A percentile compares a stretch with the other conserved stretches of the same genome.
These are phyloP conservation scores for Frieseomelitta varia DNA, from an alignment of 1,140 invertebrate species.

Conservation along the genomic window DNA sequence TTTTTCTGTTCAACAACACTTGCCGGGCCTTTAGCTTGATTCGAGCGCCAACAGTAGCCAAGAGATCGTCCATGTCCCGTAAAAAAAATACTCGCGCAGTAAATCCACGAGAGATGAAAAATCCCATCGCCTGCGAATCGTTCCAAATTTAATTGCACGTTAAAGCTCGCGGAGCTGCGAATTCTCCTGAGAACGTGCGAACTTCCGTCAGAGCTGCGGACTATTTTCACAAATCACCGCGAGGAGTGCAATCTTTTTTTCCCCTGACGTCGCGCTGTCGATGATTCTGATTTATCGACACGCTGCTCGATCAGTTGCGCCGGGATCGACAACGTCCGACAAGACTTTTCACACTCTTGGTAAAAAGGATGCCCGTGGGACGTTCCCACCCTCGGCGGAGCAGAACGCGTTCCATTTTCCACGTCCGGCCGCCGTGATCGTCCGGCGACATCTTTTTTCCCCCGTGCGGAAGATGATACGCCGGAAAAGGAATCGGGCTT, in stretches of 20 bases:
- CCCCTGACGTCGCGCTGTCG: neutral
- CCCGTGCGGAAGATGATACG: conserved; percentile 45
- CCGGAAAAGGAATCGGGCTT: conserved; percentile 16
- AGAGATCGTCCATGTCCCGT: too few relatives aligned
- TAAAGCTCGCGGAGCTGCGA: too few relatives aligned
- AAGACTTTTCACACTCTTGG: conserved; percentile 16
- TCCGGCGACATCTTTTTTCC: conserved; percentile 47
- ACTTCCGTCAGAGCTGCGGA: neutral
- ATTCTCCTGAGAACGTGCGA: neutral
- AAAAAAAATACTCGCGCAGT: too few relatives aligned
- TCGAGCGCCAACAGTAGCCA: too few relatives aligned
- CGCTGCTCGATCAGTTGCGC: conserved; percentile 36
- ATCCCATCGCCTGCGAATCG: too few relatives aligned
- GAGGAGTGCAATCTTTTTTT: neutral
- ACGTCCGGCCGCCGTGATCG: conserved; percentile 32
- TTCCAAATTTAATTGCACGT: too few relatives aligned
- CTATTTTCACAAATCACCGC: too few relatives aligned
- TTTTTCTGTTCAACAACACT: too few relatives aligned
- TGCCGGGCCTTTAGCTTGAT: too few relatives aligned
- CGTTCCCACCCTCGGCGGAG: neutral
- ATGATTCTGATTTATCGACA: conserved; percentile 48
- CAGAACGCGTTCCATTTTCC: conserved; percentile 48
- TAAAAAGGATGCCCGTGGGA: conserved; percentile 41
- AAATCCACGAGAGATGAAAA: neutral
- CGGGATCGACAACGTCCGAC: conserved; percentile 22